Evolutionary conservation across 2,113 vertebrate genomes (phyloP).

Genomic region (Bubo blakistoni): DNA sequence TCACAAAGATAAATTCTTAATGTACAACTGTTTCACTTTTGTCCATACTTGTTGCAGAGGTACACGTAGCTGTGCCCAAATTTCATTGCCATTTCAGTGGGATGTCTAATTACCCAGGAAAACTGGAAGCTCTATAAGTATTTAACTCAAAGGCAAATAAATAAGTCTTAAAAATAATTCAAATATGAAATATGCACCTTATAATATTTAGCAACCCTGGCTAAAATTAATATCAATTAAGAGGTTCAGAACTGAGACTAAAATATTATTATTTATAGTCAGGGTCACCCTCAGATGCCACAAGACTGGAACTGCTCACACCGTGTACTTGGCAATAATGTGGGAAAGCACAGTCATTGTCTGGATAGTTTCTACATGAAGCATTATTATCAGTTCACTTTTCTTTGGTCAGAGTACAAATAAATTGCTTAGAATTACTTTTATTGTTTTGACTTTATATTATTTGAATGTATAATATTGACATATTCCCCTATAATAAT

Average conservation of each 20-base stretch:
- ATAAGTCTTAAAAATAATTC: neutral
- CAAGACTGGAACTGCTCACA: neutral
- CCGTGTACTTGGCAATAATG: neutral
- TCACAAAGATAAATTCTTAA: neutral
- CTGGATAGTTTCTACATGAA: neutral
- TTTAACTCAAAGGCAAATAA: neutral
- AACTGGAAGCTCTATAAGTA: neutral
- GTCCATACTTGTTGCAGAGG: neutral
- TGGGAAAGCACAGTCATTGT: neutral
- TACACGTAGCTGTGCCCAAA: neutral
- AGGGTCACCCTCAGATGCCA: neutral
- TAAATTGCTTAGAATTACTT: neutral
- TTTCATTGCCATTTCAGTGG: neutral
- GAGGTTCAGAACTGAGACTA: neutral
- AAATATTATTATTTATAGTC: neutral
- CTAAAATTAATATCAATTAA: neutral
- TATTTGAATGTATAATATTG: neutral
- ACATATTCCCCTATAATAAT: neutral
- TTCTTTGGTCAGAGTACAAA: neutral
- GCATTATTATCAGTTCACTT: neutral
- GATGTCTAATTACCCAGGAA: neutral
- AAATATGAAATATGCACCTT: neutral
- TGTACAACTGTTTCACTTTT: neutral
- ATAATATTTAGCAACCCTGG: neutral
- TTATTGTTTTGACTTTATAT: neutral